Conservation (phyloP, 64 coral and sea anemone genomes). For the Orbicella faveolata region DNA sequence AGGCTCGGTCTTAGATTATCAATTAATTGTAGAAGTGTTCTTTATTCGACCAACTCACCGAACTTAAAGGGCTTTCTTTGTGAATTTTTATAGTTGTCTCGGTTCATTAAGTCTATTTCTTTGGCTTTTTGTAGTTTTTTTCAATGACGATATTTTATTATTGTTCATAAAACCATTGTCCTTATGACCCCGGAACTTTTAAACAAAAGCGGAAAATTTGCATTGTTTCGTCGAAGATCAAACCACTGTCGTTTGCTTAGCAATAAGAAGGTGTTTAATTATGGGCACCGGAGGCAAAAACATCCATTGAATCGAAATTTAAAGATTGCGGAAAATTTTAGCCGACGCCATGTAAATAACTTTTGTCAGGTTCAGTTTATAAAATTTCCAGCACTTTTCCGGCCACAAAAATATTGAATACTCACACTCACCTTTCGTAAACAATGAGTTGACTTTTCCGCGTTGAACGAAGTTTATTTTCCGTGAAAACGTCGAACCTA, state of each 20-base stretch:
- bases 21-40: not conserved
- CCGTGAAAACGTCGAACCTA: not conserved
- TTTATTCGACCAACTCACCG: not conserved
- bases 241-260: not conserved
- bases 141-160: slow-evolving; percentile 1
- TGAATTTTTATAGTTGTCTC: not conserved
- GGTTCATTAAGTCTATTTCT: slow-evolving; percentile 20
- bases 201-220: slow-evolving; percentile 47
- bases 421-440: slow-evolving; percentile 15
- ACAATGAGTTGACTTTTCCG: slow-evolving; percentile 18
- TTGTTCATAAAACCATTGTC: slow-evolving; percentile 7
- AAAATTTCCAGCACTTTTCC: not conserved
- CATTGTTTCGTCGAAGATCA: slow-evolving; percentile 5
- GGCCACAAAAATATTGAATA: not conserved
- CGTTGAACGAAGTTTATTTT: slow-evolving; percentile 10
- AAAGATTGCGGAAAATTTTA: slow-evolving; percentile 20
- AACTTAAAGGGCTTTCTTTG: not conserved
- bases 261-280: slow-evolving; percentile 16
- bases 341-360: not conserved
- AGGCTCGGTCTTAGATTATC: not conserved
- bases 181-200: slow-evolving; percentile 16
- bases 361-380: too few species aligned
- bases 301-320: not conserved
- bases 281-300: slow-evolving; percentile 7
- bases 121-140: slow-evolving; percentile 12